These are phyloP conservation scores for Caenorhabditis sinica DNA, from an alignment of 2,888 invertebrate genomes.

Conservation along the genomic window DNA sequence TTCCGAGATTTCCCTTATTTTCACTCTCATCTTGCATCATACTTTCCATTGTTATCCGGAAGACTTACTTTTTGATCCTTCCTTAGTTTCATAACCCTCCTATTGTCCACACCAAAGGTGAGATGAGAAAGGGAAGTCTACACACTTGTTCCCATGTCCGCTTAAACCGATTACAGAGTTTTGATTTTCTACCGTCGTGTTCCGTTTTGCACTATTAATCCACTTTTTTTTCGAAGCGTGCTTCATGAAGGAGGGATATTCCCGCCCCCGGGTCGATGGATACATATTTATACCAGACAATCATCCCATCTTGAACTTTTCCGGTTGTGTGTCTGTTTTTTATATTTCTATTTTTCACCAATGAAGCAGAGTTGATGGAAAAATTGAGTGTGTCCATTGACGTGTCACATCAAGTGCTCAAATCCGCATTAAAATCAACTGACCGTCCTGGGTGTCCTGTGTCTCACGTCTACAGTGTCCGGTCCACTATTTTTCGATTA, in stretches of 20 bases:
- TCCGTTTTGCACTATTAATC: constrained; percentile 62
- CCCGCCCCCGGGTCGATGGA: constrained; percentile 28
- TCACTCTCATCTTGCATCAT: constrained; percentile 59
- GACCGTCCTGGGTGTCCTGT: constrained; percentile 38
- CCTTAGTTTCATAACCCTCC: constrained; percentile 46
- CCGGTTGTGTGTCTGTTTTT: constrained; percentile 15
- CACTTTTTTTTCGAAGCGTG: constrained; percentile 35
- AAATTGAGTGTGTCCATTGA: constrained; percentile 27
- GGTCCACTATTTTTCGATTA: constrained; percentile 58
- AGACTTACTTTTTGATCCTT: constrained; percentile 42
- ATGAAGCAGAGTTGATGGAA: constrained; percentile 17
- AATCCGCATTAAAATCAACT: constrained; percentile 58
- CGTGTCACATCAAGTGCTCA: constrained; percentile 63
- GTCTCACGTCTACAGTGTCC: constrained; percentile 33
- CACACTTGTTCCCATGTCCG: constrained; percentile 43
- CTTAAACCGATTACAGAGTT: constrained; percentile 57
- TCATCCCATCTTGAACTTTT: constrained; percentile 35
- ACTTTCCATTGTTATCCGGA: constrained; percentile 36
- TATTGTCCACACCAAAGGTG: constrained; percentile 43
- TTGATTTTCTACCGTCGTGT: constrained; percentile 39
- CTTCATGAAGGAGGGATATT: constrained; percentile 1
- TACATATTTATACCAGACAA: constrained; percentile 41
- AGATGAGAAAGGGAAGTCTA: constrained; percentile 44
- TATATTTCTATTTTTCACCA: constrained; percentile 17
- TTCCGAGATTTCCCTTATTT: constrained; percentile 49